Percentiles rank a stretch among this genome's conserved stretches.
Conservation (phyloP, 2,888 invertebrate genomes). For the Drosophila borealis region DNA sequence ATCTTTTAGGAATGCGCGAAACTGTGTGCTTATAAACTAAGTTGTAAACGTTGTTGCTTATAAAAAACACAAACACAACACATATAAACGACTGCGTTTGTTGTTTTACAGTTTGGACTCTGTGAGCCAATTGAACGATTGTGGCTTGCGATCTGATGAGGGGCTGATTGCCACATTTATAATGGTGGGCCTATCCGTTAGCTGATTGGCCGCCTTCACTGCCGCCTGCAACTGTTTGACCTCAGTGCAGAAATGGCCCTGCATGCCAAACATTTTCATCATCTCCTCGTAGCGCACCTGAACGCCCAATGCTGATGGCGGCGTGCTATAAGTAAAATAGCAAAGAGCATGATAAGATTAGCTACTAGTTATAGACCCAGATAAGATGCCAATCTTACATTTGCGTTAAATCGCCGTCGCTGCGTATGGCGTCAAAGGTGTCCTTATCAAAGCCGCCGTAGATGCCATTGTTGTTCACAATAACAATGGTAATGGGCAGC, state of each 20-base stretch:
- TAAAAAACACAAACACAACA: constrained; percentile 22
- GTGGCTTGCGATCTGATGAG: constrained; percentile 94
- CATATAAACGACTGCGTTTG: not conserved
- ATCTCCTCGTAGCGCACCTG: constrained; percentile 95
- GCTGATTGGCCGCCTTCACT: constrained; percentile 88
- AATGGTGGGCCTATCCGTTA: constrained; percentile 91
- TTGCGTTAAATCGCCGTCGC: constrained; percentile 89
- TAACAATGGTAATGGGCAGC: constrained; percentile 94
- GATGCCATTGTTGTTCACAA: constrained; percentile 98
- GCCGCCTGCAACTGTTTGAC: constrained; percentile 91
- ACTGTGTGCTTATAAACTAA: constrained; percentile 68
- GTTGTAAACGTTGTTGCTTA: constrained; percentile 55
- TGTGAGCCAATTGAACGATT: constrained; percentile 96
- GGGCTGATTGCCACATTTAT: constrained; percentile 97
- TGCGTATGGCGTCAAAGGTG: constrained; percentile 89
- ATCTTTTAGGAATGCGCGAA: constrained; percentile 63
- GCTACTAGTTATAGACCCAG: constrained; percentile 4
- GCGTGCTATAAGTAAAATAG: constrained; percentile 87
- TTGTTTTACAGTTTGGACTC: constrained; percentile 92
- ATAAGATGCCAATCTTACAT: constrained; percentile 87
- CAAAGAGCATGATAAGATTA: constrained; percentile 43
- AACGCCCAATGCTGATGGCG: constrained; percentile 92
- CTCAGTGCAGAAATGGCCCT: constrained; percentile 92
- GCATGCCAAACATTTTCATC: constrained; percentile 93
- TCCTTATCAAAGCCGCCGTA: constrained; percentile 94